These are phyloP conservation scores for Camponotus fellah DNA, from an alignment of 2,888 invertebrate species.

Conservation along the genomic window DNA sequence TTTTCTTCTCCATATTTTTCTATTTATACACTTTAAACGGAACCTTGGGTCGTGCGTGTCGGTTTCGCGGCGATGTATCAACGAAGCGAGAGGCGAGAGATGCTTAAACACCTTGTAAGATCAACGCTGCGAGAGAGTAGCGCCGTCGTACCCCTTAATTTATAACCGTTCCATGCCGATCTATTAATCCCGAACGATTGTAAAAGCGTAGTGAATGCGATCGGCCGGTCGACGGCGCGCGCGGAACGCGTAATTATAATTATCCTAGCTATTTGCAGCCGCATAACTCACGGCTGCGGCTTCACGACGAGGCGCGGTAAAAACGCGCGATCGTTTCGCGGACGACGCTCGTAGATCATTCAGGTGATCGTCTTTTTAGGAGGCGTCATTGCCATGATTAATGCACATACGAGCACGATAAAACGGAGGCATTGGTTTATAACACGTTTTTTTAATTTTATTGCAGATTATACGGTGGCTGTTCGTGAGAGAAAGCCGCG, in stretches of 20 bases:
- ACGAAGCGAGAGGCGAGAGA: conserved; percentile 11
- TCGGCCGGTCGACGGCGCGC: conserved; percentile 18
- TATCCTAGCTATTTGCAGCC: conserved; percentile 47
- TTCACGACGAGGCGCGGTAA: conserved; percentile 14
- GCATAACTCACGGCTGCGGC: conserved; percentile 32
- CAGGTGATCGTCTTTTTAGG: conserved; percentile 12
- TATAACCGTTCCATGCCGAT: conserved; percentile 43
- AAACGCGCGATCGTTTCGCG: conserved; percentile 43
- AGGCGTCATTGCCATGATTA: conserved; percentile 22
- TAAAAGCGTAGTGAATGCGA: conserved; percentile 45
- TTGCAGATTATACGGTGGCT: conserved; percentile 4
- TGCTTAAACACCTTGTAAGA: conserved; percentile 44
- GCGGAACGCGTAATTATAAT: conserved; percentile 44
- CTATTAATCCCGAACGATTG: conserved; percentile 47
- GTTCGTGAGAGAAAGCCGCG: conserved; percentile 16
- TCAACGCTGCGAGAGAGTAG: conserved; percentile 20
- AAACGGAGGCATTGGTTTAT: conserved; percentile 16
- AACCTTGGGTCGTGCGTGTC: conserved; percentile 17
- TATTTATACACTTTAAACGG: conserved; percentile 1
- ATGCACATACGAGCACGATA: conserved; percentile 14
- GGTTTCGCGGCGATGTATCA: conserved; percentile 34
- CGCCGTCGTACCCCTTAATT: conserved; percentile 41
- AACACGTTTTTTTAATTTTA: conserved; percentile 39
- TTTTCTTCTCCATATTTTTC: not conserved
- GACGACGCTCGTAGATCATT: conserved; percentile 39